Evolutionary conservation across 2,888 invertebrate species (phyloP).

Genomic region (Liodrosophila aerea): DNA sequence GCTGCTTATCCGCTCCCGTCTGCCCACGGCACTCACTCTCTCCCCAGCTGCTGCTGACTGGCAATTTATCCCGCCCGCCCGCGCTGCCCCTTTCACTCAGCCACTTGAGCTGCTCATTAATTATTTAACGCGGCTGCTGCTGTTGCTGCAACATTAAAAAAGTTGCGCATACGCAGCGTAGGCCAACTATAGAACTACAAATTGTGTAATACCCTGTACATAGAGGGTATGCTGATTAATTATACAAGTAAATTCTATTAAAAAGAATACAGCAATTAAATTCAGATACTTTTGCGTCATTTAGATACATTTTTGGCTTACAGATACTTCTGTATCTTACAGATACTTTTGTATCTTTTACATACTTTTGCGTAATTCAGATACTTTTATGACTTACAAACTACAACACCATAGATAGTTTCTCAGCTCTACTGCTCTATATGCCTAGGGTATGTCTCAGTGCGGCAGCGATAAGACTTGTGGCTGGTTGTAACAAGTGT

Average conservation of each 20-base stretch:
- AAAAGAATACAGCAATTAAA: no score
- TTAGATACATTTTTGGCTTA: no score
- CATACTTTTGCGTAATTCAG: no score
- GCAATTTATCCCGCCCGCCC: not conserved
- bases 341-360: no score
- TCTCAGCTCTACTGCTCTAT: no score
- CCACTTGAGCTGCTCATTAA: slow-evolving; percentile 65
- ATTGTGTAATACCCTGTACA: not conserved
- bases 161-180: slow-evolving; percentile 63
- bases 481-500: not conserved
- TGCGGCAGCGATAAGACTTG: no score
- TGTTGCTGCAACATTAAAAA: slow-evolving; percentile 51
- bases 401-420: no score
- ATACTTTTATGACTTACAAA: no score
- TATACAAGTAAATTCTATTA: no score
- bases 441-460: no score
- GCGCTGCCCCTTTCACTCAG: not conserved
- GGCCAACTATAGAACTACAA: slow-evolving; percentile 34
- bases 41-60: not conserved
- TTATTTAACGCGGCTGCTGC: slow-evolving; percentile 65
- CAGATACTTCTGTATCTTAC: no score
- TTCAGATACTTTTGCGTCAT: no score
- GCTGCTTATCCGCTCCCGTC: slow-evolving; percentile 47
- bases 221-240: not conserved
- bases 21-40: slow-evolving; percentile 2